These are phyloP conservation scores for Adelges cooleyi DNA, from an alignment of 1,140 invertebrate genomes.

Conservation along the genomic window DNA sequence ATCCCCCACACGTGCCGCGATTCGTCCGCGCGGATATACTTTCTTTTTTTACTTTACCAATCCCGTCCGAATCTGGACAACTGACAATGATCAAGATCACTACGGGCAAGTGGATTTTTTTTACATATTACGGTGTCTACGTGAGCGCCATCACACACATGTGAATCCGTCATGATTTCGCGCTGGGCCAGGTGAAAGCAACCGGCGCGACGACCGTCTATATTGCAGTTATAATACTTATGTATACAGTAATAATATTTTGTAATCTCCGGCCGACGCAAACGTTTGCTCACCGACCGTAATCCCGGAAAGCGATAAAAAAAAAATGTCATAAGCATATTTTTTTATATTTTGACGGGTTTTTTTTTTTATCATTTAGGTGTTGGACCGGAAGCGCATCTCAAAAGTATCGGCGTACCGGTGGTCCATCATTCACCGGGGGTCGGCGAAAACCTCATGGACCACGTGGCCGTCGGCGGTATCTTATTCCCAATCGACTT, in stretches of 20 bases:
- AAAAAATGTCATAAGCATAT: background rate
- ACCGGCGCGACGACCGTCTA: no score
- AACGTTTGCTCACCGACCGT: background rate
- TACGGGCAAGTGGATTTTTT: no score
- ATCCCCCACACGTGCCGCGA: no score
- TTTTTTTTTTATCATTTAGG: slow-evolving; percentile 36
- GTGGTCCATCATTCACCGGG: slow-evolving; percentile 50
- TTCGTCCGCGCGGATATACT: no score
- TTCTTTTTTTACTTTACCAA: no score
- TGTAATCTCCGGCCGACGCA: background rate
- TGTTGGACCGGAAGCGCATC: slow-evolving; percentile 58
- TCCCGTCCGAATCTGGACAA: no score
- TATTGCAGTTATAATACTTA: no score
- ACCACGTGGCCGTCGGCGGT: slow-evolving; percentile 69
- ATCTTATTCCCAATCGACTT: slow-evolving; percentile 68
- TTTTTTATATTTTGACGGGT: background rate
- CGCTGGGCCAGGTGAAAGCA: background rate
- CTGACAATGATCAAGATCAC: no score
- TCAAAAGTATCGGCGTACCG: slow-evolving; percentile 48
- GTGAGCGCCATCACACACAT: background rate
- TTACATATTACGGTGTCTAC: background rate
- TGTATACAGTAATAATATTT: no score
- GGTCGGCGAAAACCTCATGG: slow-evolving; percentile 71
- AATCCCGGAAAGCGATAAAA: background rate
- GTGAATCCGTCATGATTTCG: background rate